Percentiles rank a stretch among this genome's conserved stretches.
phyloP scores from a whole-genome alignment of 1,140 invertebrate species.

The Zaprionus taronus region DNA sequence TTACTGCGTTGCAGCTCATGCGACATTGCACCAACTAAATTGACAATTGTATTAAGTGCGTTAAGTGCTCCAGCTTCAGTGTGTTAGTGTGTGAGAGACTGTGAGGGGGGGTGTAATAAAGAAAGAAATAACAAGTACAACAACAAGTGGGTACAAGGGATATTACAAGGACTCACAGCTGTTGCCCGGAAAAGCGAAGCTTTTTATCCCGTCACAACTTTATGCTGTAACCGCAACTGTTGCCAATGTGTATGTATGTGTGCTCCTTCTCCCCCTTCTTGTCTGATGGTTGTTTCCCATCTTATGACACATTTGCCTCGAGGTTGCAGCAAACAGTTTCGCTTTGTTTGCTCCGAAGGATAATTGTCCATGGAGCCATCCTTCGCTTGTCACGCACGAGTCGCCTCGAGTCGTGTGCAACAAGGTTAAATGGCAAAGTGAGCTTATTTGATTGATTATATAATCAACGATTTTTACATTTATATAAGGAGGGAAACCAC shows the following conservation, averaged over 20 bases:
- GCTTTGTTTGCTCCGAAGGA: conserved; percentile 43
- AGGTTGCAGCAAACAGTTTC: conserved; percentile 34
- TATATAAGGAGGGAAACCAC: not conserved
- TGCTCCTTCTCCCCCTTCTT: not conserved
- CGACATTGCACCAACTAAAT: conserved; percentile 57
- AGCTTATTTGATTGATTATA: conserved; percentile 34
- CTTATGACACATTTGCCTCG: conserved; percentile 61
- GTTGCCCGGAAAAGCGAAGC: conserved; percentile 33
- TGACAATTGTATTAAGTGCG: conserved; percentile 75
- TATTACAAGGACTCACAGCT: conserved; percentile 56
- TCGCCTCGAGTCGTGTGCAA: conserved; percentile 11
- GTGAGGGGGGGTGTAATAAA: conserved; percentile 7
- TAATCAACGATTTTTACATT: conserved; percentile 7
- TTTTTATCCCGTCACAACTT: conserved; percentile 48
- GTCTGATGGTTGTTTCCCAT: conserved; percentile 30
- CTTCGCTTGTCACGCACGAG: conserved; percentile 46
- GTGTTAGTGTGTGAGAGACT: not conserved
- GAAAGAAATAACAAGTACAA: conserved; percentile 20
- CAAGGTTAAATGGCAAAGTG: conserved; percentile 52
- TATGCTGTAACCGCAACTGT: conserved; percentile 26
- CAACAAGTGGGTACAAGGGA: conserved; percentile 43
- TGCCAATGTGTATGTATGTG: conserved; percentile 29
- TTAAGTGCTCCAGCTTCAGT: conserved; percentile 56
- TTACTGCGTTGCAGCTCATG: conserved; percentile 9
- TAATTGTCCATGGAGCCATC: conserved; percentile 61